phyloP scores from a whole-genome alignment of 2,113 vertebrate genomes.

The Rhinoptilus africanus region DNA sequence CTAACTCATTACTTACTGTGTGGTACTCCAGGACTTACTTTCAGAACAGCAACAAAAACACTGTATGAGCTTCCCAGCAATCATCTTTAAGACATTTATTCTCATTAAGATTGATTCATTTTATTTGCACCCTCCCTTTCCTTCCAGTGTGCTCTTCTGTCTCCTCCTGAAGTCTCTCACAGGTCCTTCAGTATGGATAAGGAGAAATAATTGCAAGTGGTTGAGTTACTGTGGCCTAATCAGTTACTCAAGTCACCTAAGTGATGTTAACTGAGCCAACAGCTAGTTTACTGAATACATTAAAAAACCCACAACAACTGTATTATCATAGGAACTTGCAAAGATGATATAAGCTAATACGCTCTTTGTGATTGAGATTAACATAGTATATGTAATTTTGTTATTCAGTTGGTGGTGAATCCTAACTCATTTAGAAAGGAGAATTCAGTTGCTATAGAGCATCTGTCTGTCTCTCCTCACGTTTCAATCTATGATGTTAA shows the following conservation, averaged over 20 bases:
- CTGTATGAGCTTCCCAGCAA: fast-evolving
- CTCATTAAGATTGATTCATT: neutral
- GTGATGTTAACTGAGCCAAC: neutral
- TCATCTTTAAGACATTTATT: neutral
- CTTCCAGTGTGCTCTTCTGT: neutral
- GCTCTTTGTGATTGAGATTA: neutral
- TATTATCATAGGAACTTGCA: neutral
- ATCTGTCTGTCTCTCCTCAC: neutral
- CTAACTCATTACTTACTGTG: neutral
- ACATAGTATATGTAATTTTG: neutral
- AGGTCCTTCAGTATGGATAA: neutral
- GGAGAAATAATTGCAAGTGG: neutral
- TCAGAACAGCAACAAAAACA: neutral
- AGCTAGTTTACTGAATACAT: neutral
- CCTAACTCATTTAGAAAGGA: neutral
- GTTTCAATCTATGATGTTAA: neutral
- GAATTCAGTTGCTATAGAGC: neutral
- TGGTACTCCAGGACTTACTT: neutral
- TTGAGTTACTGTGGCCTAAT: neutral
- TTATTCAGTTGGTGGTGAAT: neutral
- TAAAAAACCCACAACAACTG: fast-evolving
- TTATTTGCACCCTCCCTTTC: neutral
- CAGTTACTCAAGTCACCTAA: neutral
- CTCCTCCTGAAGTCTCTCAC: neutral
- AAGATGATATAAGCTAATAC: neutral